phyloP scores from a whole-genome alignment of 2,888 invertebrate species.

The Chrysodeixis includens region DNA sequence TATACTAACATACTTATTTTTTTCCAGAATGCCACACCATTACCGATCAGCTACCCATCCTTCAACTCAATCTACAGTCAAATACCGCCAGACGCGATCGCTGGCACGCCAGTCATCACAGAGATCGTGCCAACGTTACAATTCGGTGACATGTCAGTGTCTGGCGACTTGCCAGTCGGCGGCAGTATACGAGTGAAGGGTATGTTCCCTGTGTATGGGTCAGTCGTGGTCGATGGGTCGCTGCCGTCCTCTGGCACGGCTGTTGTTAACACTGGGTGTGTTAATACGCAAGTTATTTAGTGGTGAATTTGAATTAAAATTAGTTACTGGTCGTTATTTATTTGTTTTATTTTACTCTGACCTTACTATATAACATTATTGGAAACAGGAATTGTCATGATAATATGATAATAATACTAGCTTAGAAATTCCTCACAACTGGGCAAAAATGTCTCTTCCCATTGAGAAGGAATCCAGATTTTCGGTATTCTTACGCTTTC shows the following conservation, averaged over 20 bases:
- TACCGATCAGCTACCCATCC: slow-evolving; percentile 52
- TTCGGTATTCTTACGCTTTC: no score
- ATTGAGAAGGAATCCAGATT: no score
- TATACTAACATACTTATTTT: not conserved
- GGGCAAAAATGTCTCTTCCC: no score
- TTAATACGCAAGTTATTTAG: slow-evolving; percentile 47
- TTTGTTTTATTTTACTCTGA: slow-evolving; percentile 6
- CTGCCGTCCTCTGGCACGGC: slow-evolving; percentile 77
- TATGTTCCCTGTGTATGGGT: slow-evolving; percentile 80
- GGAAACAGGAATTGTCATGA: no score
- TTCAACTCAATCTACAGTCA: slow-evolving; percentile 20
- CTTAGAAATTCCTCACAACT: no score
- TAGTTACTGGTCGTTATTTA: slow-evolving; percentile 26
- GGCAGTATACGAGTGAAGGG: slow-evolving; percentile 79
- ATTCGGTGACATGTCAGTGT: slow-evolving; percentile 75
- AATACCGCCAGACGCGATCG: slow-evolving; percentile 51
- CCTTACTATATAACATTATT: no score
- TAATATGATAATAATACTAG: no score
- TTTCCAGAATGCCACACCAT: slow-evolving; percentile 56
- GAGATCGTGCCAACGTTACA: slow-evolving; percentile 76
- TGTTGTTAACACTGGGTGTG: slow-evolving; percentile 69
- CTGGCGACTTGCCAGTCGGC: slow-evolving; percentile 77
- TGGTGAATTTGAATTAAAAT: slow-evolving; percentile 48
- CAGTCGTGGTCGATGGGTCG: slow-evolving; percentile 74
- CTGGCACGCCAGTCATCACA: slow-evolving; percentile 72